phyloP scores from a whole-genome alignment of 2,113 vertebrate species.

The Apaloderma vittatum region DNA sequence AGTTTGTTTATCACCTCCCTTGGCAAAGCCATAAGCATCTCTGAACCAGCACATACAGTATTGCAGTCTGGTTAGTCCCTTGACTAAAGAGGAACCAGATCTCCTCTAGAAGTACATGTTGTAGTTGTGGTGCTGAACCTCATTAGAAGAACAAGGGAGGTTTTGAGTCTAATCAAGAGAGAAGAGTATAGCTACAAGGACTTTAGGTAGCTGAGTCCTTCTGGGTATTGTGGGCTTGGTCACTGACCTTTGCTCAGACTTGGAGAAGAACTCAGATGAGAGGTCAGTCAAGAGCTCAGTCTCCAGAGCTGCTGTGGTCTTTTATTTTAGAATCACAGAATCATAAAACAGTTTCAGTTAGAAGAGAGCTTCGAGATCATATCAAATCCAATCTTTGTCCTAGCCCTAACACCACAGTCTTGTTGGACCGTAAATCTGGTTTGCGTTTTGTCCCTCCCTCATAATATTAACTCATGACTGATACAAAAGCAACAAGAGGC shows the following conservation, averaged over 20 bases:
- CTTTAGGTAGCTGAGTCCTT: background rate
- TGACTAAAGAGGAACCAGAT: background rate
- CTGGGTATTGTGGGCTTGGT: background rate
- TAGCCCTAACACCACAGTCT: background rate
- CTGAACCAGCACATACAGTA: background rate
- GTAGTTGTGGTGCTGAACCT: background rate
- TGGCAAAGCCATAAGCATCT: background rate
- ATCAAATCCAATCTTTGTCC: no score
- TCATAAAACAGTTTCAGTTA: no score
- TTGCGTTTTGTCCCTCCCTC: background rate
- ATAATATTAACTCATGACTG: background rate
- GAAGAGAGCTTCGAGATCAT: no score
- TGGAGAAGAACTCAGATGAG: background rate
- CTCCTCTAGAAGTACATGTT: background rate
- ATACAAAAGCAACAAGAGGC: background rate
- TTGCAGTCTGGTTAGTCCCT: background rate
- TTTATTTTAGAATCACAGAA: background rate
- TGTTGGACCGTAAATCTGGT: background rate
- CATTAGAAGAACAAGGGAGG: background rate
- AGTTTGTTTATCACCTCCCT: background rate
- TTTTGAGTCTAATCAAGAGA: background rate
- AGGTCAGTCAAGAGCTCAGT: background rate
- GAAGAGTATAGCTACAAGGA: background rate
- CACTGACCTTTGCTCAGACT: background rate
- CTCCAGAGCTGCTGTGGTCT: background rate